Evolutionary conservation across 2,113 vertebrate species (phyloP).

Genomic region (Melanocharis versteri): DNA sequence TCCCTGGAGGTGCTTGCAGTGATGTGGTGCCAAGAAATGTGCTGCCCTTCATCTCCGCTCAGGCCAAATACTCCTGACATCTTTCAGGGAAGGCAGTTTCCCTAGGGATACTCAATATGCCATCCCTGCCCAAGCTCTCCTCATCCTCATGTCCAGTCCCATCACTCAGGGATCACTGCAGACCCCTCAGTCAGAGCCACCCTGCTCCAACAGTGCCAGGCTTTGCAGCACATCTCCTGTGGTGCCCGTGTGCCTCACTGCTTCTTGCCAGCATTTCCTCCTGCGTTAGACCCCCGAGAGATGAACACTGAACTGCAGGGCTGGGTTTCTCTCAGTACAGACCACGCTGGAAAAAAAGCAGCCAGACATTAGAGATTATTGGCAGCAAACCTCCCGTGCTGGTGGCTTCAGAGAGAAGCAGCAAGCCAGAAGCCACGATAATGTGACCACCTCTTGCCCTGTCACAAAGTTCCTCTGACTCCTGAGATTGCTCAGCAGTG

Average conservation of each 20-base stretch:
- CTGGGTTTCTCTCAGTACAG: not conserved
- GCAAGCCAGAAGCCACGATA: not conserved
- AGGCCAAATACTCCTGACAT: not conserved
- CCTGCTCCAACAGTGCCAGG: accelerated
- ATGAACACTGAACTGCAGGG: not conserved
- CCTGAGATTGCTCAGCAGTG: not conserved
- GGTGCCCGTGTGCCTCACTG: not conserved
- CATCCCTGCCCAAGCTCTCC: not conserved
- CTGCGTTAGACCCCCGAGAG: accelerated
- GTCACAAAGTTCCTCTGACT: not conserved
- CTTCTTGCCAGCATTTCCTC: not conserved
- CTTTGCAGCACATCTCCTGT: not conserved
- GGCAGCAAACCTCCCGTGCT: not conserved
- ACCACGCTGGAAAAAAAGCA: not conserved
- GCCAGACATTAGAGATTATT: not conserved
- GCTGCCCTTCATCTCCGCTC: not conserved
- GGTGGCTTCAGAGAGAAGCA: not conserved
- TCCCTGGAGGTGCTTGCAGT: not conserved
- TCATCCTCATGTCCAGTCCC: accelerated
- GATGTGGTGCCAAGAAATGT: not conserved
- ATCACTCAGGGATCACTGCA: not conserved
- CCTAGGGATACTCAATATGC: not conserved
- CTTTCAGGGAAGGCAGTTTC: not conserved
- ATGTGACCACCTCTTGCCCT: not conserved
- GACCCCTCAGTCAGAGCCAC: accelerated